Evolutionary conservation across 2,797 vertebrate species (phyloP).

Genomic region (Meda fulgida): DNA sequence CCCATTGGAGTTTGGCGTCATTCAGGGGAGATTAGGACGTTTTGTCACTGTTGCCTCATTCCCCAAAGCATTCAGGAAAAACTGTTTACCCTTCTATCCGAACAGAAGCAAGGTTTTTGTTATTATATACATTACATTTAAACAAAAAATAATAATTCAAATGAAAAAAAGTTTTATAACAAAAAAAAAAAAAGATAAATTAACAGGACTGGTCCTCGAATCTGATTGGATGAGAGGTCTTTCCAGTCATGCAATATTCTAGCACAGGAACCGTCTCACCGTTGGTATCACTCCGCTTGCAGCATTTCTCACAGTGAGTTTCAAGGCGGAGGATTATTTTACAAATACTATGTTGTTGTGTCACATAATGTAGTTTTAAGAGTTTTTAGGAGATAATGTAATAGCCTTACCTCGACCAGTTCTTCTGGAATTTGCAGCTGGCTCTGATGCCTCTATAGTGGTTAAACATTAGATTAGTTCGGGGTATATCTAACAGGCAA

Average conservation of each 20-base stretch:
- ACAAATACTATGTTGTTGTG: neutral
- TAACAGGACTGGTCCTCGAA: neutral
- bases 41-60: neutral
- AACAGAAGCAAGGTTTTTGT: neutral
- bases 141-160: neutral
- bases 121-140: neutral
- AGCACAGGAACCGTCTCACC: neutral
- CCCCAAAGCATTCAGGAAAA: neutral
- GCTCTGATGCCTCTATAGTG: neutral
- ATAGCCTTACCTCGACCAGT: neutral
- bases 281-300: neutral
- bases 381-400: neutral
- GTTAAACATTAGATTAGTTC: too few species aligned
- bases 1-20: slow-evolving; percentile 17
- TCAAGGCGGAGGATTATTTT: neutral
- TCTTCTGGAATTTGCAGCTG: neutral
- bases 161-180: neutral
- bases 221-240: neutral
- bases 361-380: neutral
- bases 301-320: neutral
- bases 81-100: neutral
- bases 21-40: slow-evolving; percentile 28
- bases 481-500: too few species aligned
- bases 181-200: too few species aligned
- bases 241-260: neutral